Conservation (phyloP, 2,797 vertebrate species). For the Dromococcyx pavoninus region DNA sequence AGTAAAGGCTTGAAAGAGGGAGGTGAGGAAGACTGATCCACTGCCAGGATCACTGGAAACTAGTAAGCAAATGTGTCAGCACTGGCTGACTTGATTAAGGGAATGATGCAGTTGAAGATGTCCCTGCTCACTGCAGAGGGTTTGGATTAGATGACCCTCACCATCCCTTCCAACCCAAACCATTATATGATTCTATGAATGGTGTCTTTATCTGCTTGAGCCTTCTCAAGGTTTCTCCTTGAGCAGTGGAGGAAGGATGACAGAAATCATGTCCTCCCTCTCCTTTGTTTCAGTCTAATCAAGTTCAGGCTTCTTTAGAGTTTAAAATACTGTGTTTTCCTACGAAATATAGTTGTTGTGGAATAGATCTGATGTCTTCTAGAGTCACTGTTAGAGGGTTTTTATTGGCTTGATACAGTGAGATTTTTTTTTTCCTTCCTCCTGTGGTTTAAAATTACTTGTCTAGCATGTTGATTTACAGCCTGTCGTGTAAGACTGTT, state of each 20-base stretch:
- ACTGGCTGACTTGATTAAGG: background rate
- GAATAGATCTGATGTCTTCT: slow-evolving; percentile 13
- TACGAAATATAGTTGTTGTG: slow-evolving; percentile 20
- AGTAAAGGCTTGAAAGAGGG: background rate
- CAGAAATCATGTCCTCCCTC: background rate
- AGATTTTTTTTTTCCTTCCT: background rate
- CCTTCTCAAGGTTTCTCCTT: background rate
- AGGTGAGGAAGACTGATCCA: background rate
- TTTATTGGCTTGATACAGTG: slow-evolving; percentile 38
- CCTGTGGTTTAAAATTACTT: slow-evolving; percentile 51
- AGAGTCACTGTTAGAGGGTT: background rate
- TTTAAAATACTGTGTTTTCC: slow-evolving; percentile 26
- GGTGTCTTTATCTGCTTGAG: background rate
- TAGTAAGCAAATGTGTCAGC: background rate
- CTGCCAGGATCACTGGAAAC: background rate
- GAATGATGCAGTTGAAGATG: background rate
- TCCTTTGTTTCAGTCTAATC: slow-evolving; percentile 21
- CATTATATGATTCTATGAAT: no score
- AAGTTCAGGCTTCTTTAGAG: slow-evolving; percentile 4
- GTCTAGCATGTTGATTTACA: slow-evolving; percentile 42
- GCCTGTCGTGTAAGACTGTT: slow-evolving; percentile 30
- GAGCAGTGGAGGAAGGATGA: background rate
- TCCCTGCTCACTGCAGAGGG: no score
- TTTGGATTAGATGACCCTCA: no score
- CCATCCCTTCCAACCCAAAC: no score